A percentile compares a stretch with the other conserved stretches of the same genome.
These are phyloP conservation scores for Eupithecia pulchellata DNA, from an alignment of 2,888 invertebrate genomes.

Conservation along the genomic window DNA sequence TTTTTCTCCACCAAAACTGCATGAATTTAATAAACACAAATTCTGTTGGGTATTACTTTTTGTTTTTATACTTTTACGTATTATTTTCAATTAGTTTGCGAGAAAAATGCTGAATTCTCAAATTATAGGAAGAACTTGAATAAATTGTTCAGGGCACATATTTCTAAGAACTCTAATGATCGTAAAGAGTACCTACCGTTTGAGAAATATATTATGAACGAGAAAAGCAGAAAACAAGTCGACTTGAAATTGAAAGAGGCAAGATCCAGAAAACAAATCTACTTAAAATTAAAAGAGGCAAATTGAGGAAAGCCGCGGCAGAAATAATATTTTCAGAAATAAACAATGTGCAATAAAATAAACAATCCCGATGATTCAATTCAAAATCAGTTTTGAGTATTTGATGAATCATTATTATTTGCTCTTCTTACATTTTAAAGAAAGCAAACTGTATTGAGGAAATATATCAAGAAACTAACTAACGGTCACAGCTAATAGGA, in stretches of 20 bases:
- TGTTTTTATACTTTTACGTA: slow-evolving; percentile 16
- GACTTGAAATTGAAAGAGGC: background rate
- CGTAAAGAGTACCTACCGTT: background rate
- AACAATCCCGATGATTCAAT: slow-evolving; percentile 47
- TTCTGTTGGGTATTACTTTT: slow-evolving; percentile 32
- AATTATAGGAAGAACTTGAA: slow-evolving; percentile 2
- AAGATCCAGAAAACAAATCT: background rate
- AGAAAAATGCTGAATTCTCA: background rate
- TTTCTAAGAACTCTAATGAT: background rate
- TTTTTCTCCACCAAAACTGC: slow-evolving; percentile 33
- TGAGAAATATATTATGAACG: background rate
- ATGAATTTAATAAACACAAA: slow-evolving; percentile 34
- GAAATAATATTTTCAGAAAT: background rate
- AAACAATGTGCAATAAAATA: slow-evolving; percentile 16
- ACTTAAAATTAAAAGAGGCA: background rate
- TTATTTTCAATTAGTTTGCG: slow-evolving; percentile 16
- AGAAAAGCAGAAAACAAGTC: background rate
- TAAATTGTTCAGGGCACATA: background rate
- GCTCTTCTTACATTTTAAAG: background rate
- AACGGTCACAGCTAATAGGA: background rate
- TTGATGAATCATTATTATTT: background rate
- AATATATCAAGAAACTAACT: background rate
- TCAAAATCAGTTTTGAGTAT: slow-evolving; percentile 46
- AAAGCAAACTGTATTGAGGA: background rate
- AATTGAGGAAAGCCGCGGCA: background rate